A percentile compares a stretch with the other conserved stretches of the same genome.
phyloP scores from a whole-genome alignment of 1,140 invertebrate genomes.

The Myzus persicae region DNA sequence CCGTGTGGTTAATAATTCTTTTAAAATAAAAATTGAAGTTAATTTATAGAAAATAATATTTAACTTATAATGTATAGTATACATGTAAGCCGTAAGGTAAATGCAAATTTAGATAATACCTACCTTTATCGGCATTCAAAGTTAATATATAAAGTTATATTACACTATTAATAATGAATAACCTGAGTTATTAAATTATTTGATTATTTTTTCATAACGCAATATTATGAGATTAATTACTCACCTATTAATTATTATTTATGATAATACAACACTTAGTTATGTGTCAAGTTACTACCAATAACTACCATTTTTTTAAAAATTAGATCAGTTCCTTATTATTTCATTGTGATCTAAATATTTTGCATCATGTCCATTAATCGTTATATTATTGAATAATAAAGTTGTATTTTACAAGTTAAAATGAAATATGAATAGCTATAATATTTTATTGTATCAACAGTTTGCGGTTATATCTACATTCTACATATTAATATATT shows the following conservation, averaged over 20 bases:
- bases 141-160: too few species aligned
- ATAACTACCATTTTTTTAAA: not conserved
- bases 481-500: too few species aligned
- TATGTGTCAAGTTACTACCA: not conserved
- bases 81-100: not conserved
- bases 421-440: too few species aligned
- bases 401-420: not conserved
- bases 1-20: conserved; percentile 9
- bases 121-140: too few species aligned
- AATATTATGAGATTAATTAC: too few species aligned
- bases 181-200: not conserved
- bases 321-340: not conserved
- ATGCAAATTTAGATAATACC: not conserved
- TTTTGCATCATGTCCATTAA: not conserved
- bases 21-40: not conserved
- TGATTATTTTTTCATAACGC: not conserved
- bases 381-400: not conserved
- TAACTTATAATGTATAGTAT: too few species aligned
- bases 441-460: not conserved
- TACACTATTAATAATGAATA: not conserved
- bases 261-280: too few species aligned
- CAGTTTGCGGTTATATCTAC: not conserved
- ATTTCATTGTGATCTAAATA: not conserved
- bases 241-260: too few species aligned
- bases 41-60: not conserved